These are phyloP conservation scores for Brachypteracias leptosomus DNA, from an alignment of 2,113 vertebrate genomes.

Conservation along the genomic window DNA sequence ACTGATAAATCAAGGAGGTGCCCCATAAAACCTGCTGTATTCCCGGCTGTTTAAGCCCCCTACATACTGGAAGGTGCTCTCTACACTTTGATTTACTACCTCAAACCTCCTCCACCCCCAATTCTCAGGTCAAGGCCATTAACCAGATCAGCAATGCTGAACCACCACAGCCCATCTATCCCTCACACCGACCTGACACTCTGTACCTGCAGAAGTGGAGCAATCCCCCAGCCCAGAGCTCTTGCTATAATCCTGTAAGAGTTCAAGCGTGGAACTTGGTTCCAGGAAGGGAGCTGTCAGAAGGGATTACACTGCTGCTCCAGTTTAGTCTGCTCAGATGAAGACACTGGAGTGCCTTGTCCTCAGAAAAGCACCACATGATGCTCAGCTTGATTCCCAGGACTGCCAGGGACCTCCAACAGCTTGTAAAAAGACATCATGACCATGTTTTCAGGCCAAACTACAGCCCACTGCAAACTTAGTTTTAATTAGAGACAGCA, in stretches of 20 bases:
- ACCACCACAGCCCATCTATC: neutral
- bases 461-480: neutral
- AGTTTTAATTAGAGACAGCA: neutral
- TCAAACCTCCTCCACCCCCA: neutral
- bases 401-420: neutral
- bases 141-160: neutral
- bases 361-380: neutral
- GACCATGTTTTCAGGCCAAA: neutral
- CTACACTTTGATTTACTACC: neutral
- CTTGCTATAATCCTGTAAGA: rapidly evolving
- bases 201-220: neutral
- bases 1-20: neutral
- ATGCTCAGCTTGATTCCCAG: neutral
- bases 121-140: neutral
- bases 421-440: neutral
- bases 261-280: neutral
- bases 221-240: neutral
- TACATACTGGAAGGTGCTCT: neutral
- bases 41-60: neutral
- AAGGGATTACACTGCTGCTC: neutral
- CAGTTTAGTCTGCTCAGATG: neutral
- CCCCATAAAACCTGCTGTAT: neutral
- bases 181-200: neutral
- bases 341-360: neutral
- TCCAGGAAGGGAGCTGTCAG: neutral